These are phyloP conservation scores for Rhopilema esculentum DNA, from an alignment of 30 jellyfish, hydroid and myxozoan species.

Conservation along the genomic window DNA sequence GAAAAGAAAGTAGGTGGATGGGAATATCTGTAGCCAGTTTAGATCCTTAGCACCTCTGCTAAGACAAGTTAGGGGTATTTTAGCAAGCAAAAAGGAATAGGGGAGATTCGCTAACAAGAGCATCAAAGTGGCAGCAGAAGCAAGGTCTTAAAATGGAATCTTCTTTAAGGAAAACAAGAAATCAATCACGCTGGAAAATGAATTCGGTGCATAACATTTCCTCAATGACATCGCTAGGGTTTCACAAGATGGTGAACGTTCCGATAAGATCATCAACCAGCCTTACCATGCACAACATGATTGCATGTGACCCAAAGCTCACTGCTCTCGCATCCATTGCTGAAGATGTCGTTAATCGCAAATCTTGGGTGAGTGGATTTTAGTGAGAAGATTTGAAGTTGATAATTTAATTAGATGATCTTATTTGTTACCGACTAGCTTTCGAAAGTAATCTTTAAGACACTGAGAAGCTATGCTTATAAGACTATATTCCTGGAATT, in stretches of 20 bases:
- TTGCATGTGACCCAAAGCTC: slow-evolving; percentile 11
- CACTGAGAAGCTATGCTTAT: too few species aligned
- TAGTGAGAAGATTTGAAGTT: background rate
- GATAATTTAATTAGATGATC: too few species aligned
- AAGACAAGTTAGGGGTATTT: too few species aligned
- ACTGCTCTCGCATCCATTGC: slow-evolving; percentile 15
- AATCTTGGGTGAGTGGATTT: slow-evolving; percentile 17
- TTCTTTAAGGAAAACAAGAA: background rate
- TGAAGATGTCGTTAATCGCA: slow-evolving; percentile 6
- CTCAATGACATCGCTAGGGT: slow-evolving; percentile 45
- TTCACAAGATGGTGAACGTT: background rate
- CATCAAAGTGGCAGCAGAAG: too few species aligned
- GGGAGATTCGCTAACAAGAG: too few species aligned
- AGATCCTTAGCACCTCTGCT: too few species aligned
- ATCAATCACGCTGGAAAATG: slow-evolving; percentile 1
- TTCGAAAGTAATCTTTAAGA: too few species aligned
- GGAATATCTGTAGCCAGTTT: too few species aligned
- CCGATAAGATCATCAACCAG: slow-evolving; percentile 49
- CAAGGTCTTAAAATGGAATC: slow-evolving; percentile 2
- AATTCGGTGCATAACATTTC: slow-evolving; percentile 7
- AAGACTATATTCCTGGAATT: too few species aligned
- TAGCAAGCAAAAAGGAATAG: too few species aligned
- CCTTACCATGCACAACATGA: slow-evolving; percentile 13
- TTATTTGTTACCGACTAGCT: too few species aligned
- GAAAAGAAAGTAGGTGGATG: too few species aligned